Base-by-base conservation (phyloP, 2,797 vertebrate genomes). In the Hydrocynus forskahlii region DNA sequence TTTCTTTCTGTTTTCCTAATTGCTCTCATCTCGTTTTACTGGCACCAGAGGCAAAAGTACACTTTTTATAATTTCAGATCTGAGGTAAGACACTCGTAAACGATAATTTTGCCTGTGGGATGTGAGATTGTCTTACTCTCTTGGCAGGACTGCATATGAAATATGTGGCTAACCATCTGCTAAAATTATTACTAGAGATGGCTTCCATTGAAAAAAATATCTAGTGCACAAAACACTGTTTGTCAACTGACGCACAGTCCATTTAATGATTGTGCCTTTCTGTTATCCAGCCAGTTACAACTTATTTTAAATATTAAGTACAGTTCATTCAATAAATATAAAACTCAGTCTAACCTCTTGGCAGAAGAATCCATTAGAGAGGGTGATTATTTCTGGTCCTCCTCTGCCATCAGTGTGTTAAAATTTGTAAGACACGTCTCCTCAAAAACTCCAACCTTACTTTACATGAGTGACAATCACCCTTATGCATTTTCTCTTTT, bases 51-150 rank as follows among this genome's bases (percentile, higher is more conserved):
- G 89, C 85, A 85, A 91, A 94, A 93, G 94, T 93, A 95, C 93
- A 90, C 12, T 74, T 95, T 91, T 92, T 94, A 94, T 96, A 95
- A 94, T 94, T 94, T 92, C 90, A 88, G 93, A 93, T 93, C 95
- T 95, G 92, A 92, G 92, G 94, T 94, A 96, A 96, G 95, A 96
- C 94, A 93, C 96, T 96, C 95, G 94, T 96, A 95, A 96, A 96
- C 93, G 93, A 95, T 94, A 90, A 96, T 95, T 94, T 95, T 92
- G 95, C 96, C 94, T 94, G 92, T 93, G 96, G 95, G 94, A 95
- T 90, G 87, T 87, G 88, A 94, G 91, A 86, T 94, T 95, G 93
- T 94, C 95, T 97, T 97, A 95, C 95, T 89, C 89, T 93, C 89
- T 95, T 96, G 95, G 95, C 95, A 96, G 93, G 93, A 92, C 88